Conservation (phyloP, 2,113 vertebrate genomes). For the Ciconia maguari region DNA sequence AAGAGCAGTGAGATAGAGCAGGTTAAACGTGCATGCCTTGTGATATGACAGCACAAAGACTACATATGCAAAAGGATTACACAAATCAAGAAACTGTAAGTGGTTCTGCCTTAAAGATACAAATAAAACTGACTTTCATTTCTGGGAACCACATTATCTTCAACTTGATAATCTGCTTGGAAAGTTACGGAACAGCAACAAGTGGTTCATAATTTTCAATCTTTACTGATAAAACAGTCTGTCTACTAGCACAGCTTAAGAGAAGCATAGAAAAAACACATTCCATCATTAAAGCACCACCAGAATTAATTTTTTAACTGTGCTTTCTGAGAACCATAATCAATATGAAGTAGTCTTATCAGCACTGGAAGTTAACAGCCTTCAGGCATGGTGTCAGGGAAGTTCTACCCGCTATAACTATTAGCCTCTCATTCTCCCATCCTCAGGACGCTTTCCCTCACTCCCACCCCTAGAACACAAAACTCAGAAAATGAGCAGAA, state of each 20-base stretch:
- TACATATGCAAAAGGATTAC: constrained; percentile 12
- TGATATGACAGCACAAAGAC: not conserved
- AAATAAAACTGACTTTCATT: not conserved
- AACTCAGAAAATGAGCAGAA: not conserved
- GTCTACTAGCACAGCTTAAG: not conserved
- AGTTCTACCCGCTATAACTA: not conserved
- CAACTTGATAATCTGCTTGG: not conserved
- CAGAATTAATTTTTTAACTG: not conserved
- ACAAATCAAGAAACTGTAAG: constrained; percentile 43
- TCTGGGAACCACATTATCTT: not conserved
- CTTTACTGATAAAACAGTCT: not conserved
- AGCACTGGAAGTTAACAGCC: not conserved
- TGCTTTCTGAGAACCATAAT: not conserved
- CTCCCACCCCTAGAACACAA: fast-evolving
- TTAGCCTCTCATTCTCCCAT: not conserved
- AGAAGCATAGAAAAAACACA: not conserved
- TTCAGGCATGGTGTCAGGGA: not conserved
- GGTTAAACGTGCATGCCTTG: not conserved
- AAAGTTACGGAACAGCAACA: not conserved
- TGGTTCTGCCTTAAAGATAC: not conserved
- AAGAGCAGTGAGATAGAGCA: not conserved
- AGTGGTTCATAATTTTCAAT: not conserved
- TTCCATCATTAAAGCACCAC: not conserved
- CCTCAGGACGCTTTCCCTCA: not conserved
- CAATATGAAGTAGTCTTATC: not conserved